Base-by-base conservation (phyloP, 1,140 invertebrate genomes). In the Bombus fervidus region DNA sequence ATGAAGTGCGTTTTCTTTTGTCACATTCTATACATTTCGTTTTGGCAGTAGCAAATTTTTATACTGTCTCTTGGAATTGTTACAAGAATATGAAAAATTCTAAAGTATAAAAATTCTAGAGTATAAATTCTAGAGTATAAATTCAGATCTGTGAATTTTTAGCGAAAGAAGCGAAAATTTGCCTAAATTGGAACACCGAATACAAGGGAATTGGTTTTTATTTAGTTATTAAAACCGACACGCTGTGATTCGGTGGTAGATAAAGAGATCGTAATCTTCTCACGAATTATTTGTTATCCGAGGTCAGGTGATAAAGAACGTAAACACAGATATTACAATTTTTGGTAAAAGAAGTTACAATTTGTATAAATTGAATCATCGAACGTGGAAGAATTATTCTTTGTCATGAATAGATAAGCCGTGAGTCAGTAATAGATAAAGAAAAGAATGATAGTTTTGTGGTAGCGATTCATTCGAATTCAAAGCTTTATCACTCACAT, bases 1-100 rank as follows among this genome's bases (percentile, higher is more conserved):
- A 71, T 31, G 47, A 47, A 78, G 78, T 68, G 62, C 75, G 66
- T 75, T 31, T 13, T 62, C 13, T n/a, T 62, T n/a, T n/a, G 6
- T 6, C 18, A 22, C 5, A 53, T 22, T 53, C 18, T 8, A 22
- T 22, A 2, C 18, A 22, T 53, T 53, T 8, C 47, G 8, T 53
- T 53, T 53, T 22, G 47, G 15, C 18, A 22, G 47, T 53, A 22
- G 18, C 5, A 6, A 53, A 53, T 22, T 53, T 53, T 53, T 53
- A 22, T 22, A 53, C 8, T 2, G 15, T 22, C 1, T 22, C 5
- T 22, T 53, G 1, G 47, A 53, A 53, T 22, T 53, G 0, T 8
- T 53, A 22, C 5, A 8, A 53, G 47, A 53, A 53, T 22, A 2
- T 53, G 6, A 18, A 0, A 18, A 22, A 53, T 53, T 22, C 6